Conservation (phyloP, 2,888 invertebrate species). For the Serrognathus titanus region DNA sequence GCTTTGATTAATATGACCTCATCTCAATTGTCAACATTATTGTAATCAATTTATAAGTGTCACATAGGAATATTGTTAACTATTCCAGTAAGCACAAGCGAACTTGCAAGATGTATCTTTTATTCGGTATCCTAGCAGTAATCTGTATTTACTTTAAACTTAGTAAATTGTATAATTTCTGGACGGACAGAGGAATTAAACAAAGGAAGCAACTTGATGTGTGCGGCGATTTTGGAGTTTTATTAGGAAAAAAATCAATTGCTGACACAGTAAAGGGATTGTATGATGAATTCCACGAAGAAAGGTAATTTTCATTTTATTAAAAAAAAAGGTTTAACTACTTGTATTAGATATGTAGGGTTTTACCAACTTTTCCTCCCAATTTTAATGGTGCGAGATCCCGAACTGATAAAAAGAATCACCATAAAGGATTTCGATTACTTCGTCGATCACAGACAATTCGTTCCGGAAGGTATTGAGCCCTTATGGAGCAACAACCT, state of each 20-base stretch:
- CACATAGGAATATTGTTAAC: too few relatives aligned
- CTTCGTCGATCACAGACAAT: conserved; percentile 20
- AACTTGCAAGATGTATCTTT: too few relatives aligned
- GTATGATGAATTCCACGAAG: conserved; percentile 27
- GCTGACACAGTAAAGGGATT: conserved; percentile 19
- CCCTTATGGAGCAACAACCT: conserved; percentile 1
- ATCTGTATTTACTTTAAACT: too few relatives aligned
- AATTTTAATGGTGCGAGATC: not conserved
- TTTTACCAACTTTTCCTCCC: not conserved
- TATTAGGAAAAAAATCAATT: conserved; percentile 14
- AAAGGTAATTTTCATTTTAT: conserved; percentile 18
- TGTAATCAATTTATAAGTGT: too few relatives aligned
- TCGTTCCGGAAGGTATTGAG: not conserved
- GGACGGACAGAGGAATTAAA: not conserved
- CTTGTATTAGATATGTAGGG: not conserved
- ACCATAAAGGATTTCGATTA: conserved; percentile 24
- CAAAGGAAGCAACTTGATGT: conserved; percentile 4
- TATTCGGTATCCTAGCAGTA: too few relatives aligned
- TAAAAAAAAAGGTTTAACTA: not conserved
- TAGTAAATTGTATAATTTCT: not conserved
- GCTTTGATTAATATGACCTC: too few relatives aligned
- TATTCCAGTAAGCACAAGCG: too few relatives aligned
- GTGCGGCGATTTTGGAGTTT: conserved; percentile 13
- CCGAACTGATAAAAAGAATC: conserved; percentile 9
- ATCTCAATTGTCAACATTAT: too few relatives aligned